Evolutionary conservation across 2,113 vertebrate species (phyloP), one percentile per base, ranked within the genome.

Genomic region (Seriola dumerili): DNA sequence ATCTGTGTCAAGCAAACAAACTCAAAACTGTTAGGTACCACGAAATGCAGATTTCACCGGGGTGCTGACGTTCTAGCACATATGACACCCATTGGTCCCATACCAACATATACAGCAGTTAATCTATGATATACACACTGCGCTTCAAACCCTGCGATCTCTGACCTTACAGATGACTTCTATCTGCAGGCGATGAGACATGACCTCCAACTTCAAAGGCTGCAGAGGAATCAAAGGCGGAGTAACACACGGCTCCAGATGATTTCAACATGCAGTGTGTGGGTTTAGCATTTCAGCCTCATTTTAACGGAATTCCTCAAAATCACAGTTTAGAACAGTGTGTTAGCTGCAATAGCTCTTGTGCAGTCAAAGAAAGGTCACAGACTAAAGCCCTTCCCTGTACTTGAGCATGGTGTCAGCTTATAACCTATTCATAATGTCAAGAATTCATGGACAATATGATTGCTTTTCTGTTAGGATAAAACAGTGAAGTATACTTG

Each of bases 121-220:
- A 17, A n/a, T 85, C 38, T 34, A n/a, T 69, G 29, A 29, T 46
- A 19, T 68, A 58, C 44, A 64, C 9, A 21, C 13, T 11, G 17
- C 16, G 58, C 32, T 76, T 76, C 19, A 87, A 50, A 73, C n/a
- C n/a, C 38, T n/a, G 36, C 19, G 36, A 78, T 23, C 77, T 71
- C 42, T 90, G 86, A 91, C 81, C 86, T 55, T 62, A 62, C 78
- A 83, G 74, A 87, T 72, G 76, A 88, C 73, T 80, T 62, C 48
- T 88, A 25, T 77, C 59, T 48, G 57, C 81, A 80, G 83, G 54
- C 23, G 29, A 78, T 81, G 62, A 87, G 40, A 79, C 67, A 16
- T 68, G 77, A 77, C 80, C 72, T 69, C 34, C 19, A 40, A 78
- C 88, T 87, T 89, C 89, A 90, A 90, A 91, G 74, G 57, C 50